phyloP scores from a whole-genome alignment of 2,888 invertebrate genomes.

The Watsonalla cultraria region DNA sequence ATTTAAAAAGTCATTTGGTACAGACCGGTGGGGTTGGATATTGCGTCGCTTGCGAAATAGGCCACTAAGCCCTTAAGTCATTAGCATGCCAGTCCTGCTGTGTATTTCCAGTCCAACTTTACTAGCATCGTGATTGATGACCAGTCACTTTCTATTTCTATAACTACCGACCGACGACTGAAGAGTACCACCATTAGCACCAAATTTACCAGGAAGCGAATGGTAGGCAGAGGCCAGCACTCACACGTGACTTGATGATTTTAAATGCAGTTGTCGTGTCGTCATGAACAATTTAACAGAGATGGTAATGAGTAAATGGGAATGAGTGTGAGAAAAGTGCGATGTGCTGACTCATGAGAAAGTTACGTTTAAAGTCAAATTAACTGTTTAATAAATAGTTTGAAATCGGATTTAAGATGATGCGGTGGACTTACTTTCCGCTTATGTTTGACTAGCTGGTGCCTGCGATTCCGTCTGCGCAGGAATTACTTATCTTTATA shows the following conservation, averaged over 20 bases:
- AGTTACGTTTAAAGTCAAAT: neutral
- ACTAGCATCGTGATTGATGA: slow-evolving; percentile 12
- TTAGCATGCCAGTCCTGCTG: no score
- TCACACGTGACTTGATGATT: neutral
- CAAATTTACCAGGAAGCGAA: neutral
- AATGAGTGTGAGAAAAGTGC: neutral
- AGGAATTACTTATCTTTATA: no score
- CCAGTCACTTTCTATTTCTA: slow-evolving; percentile 13
- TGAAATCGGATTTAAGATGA: no score
- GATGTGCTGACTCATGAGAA: neutral
- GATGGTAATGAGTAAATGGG: neutral
- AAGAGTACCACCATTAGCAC: neutral
- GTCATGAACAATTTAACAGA: neutral
- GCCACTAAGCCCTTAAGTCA: no score
- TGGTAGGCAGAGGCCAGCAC: neutral
- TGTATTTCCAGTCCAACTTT: no score
- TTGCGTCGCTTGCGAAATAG: no score
- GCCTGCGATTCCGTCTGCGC: no score
- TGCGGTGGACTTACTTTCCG: no score
- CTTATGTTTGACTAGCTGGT: no score
- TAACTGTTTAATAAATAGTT: neutral
- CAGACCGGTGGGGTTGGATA: no score
- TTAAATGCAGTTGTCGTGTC: neutral
- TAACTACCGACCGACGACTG: neutral
- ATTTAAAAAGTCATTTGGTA: no score